These are phyloP conservation scores for Baryphthengus martii DNA, from an alignment of 2,113 vertebrate genomes.

Conservation along the genomic window DNA sequence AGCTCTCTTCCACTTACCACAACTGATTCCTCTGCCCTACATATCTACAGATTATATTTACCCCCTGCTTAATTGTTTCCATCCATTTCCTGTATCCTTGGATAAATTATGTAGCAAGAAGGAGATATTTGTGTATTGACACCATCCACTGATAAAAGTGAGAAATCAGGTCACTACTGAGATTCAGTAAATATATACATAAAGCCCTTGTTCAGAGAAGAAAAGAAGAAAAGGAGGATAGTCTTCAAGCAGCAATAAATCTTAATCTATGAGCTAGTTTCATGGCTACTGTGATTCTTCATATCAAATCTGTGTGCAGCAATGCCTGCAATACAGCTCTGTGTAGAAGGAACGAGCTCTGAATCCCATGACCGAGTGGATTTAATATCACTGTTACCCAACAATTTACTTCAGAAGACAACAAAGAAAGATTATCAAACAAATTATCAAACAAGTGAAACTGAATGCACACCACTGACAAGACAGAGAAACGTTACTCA, in stretches of 20 bases:
- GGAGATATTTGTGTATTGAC: constrained; percentile 12
- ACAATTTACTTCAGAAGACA: constrained; percentile 2
- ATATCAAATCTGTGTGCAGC: not conserved
- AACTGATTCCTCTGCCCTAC: not conserved
- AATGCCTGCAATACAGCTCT: not conserved
- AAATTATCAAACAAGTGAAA: constrained; percentile 51
- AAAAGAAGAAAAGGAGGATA: not conserved
- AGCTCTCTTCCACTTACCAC: not conserved
- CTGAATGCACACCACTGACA: not conserved
- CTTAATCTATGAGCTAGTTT: not conserved
- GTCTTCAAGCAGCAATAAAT: constrained; percentile 27
- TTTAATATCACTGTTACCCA: constrained; percentile 11
- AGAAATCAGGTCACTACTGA: constrained; percentile 44
- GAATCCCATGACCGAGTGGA: not conserved
- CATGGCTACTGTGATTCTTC: not conserved
- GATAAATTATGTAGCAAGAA: not conserved
- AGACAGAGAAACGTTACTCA: not conserved
- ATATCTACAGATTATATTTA: not conserved
- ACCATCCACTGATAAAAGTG: not conserved
- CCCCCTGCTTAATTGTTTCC: not conserved
- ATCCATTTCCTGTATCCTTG: not conserved
- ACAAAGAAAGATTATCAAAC: constrained; percentile 23
- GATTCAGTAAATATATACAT: constrained; percentile 52
- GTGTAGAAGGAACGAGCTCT: not conserved
- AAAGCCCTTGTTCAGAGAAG: not conserved